These are phyloP conservation scores for Brachyistius frenatus DNA, from an alignment of 2,113 vertebrate genomes.

Conservation along the genomic window DNA sequence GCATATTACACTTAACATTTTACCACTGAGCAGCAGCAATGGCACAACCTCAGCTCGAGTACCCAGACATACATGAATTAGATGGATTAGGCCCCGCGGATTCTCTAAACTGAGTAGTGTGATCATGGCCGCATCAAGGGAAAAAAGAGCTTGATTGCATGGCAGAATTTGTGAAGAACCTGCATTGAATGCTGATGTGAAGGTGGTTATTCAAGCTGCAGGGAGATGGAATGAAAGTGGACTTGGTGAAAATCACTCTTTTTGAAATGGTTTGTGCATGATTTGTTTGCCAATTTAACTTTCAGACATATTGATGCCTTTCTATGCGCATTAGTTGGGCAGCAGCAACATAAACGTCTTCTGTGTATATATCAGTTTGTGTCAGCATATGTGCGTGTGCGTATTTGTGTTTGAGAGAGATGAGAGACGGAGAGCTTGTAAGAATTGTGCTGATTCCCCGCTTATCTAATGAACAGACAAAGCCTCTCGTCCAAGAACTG, in stretches of 20 bases:
- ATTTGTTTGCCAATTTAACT: background rate
- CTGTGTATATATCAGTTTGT: constrained; percentile 8
- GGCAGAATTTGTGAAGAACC: constrained; percentile 8
- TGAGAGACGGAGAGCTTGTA: constrained; percentile 7
- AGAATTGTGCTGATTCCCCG: constrained; percentile 50
- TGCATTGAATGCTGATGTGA: constrained; percentile 31
- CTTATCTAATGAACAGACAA: constrained; percentile 61
- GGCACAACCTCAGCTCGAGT: constrained; percentile 51
- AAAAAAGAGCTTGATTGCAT: constrained; percentile 24
- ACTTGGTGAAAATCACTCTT: background rate
- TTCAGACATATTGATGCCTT: background rate
- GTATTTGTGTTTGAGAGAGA: background rate
- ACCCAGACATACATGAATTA: constrained; percentile 52
- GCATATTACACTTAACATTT: constrained; percentile 63
- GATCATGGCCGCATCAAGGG: constrained; percentile 14
- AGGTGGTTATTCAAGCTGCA: background rate
- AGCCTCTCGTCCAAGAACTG: constrained; percentile 43
- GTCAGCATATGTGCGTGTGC: background rate
- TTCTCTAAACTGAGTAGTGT: constrained; percentile 30
- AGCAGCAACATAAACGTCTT: background rate
- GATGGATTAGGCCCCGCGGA: constrained; percentile 55
- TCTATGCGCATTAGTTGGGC: background rate
- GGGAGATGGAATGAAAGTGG: constrained; percentile 4
- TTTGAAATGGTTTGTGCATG: background rate
- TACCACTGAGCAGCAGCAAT: constrained; percentile 30